Percentiles rank a stretch among this genome's conserved stretches.
Conservation (phyloP, 2,888 invertebrate species). For the Lutraria lutraria region DNA sequence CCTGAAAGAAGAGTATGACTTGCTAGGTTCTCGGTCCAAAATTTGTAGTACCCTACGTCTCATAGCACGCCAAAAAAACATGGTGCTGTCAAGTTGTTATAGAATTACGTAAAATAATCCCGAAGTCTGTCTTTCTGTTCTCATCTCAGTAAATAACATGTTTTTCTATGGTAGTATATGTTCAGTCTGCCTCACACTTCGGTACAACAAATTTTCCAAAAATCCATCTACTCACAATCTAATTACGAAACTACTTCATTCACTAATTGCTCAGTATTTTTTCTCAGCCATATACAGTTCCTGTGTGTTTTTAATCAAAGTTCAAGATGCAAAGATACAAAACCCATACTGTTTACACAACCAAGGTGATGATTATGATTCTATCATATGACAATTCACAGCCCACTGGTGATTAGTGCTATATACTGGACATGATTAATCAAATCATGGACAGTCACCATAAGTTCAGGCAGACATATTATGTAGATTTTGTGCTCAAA, state of each 20-base stretch:
- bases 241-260: not conserved
- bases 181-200: not conserved
- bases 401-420: no score
- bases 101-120: not conserved
- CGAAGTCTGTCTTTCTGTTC: not conserved
- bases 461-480: no score
- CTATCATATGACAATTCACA: no score
- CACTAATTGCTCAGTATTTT: not conserved
- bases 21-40: conserved; percentile 41
- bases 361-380: no score
- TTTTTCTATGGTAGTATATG: not conserved
- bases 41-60: conserved; percentile 43
- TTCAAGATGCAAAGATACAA: no score
- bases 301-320: no score
- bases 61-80: conserved; percentile 53
- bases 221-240: not conserved
- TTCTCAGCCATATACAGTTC: no score
- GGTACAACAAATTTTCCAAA: not conserved
- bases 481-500: no score
- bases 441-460: no score
- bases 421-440: no score
- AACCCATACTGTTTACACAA: no score
- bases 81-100: not conserved
- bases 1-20: not conserved
- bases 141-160: not conserved